Conservation (phyloP, 1,140 invertebrate species). For the Battus philenor region DNA sequence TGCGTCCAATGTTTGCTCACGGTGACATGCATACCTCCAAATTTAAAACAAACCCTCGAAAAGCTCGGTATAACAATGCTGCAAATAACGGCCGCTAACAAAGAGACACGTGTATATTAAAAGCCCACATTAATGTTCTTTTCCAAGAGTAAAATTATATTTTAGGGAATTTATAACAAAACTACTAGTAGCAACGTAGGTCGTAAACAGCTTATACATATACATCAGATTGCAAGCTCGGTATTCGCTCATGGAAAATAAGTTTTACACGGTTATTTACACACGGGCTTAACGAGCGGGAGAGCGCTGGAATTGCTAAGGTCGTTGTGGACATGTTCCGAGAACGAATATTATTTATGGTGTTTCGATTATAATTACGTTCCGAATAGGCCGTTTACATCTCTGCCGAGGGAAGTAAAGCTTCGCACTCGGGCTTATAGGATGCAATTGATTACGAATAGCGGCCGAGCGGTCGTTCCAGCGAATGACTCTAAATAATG, state of each 20-base stretch:
- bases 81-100: constrained; percentile 4
- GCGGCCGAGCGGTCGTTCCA: constrained; percentile 9
- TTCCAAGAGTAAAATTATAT: too few relatives aligned
- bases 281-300: background rate
- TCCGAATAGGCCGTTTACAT: background rate
- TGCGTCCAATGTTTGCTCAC: constrained; percentile 44
- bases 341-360: background rate
- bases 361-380: background rate
- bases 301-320: background rate
- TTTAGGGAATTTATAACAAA: too few relatives aligned
- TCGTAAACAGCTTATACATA: background rate
- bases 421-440: constrained; percentile 6
- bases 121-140: too few relatives aligned
- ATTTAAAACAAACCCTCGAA: constrained; percentile 37
- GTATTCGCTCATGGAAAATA: background rate
- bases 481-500: constrained; percentile 15
- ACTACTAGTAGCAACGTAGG: too few relatives aligned
- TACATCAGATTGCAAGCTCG: background rate
- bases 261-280: constrained; percentile 5
- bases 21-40: constrained; percentile 61
- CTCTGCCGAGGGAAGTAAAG: constrained; percentile 3
- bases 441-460: constrained; percentile 13
- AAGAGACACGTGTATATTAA: too few relatives aligned
- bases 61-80: constrained; percentile 1
- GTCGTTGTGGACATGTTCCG: background rate